Percentiles rank a stretch among this genome's conserved stretches.
These are phyloP conservation scores for Chauna torquata DNA, from an alignment of 2,113 vertebrate genomes.

Conservation along the genomic window DNA sequence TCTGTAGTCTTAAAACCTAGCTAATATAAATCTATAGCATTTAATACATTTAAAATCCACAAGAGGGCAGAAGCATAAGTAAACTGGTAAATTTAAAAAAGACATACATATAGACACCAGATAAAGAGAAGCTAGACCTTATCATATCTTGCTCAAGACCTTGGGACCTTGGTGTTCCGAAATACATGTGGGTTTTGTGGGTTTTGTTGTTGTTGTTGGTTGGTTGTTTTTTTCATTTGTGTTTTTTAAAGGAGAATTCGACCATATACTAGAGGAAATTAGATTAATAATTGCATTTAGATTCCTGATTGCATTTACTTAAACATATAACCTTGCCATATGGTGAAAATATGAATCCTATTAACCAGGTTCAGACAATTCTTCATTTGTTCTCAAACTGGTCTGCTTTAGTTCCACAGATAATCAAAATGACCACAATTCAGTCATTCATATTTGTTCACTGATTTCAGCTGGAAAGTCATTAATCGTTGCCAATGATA, in stretches of 20 bases:
- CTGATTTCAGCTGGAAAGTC: background rate
- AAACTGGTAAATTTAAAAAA: background rate
- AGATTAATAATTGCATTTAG: background rate
- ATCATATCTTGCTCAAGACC: background rate
- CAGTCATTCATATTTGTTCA: background rate
- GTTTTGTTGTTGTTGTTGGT: background rate
- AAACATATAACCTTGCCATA: background rate
- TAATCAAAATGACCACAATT: background rate
- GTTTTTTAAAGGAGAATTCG: background rate
- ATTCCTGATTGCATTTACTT: background rate
- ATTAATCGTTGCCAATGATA: background rate
- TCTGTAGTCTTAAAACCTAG: background rate
- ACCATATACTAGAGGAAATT: background rate
- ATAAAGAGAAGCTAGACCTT: background rate
- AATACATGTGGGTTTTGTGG: background rate
- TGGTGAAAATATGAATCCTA: background rate
- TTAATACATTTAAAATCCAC: slow-evolving; percentile 13
- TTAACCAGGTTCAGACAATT: background rate
- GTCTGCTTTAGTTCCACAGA: background rate
- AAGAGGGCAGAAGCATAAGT: slow-evolving; percentile 33
- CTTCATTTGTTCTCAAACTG: background rate
- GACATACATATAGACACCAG: background rate
- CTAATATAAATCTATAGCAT: background rate
- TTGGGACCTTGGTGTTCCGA: background rate
- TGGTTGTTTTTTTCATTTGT: background rate